Conservation (phyloP, 2,797 vertebrate genomes). For the Macropodus opercularis region DNA sequence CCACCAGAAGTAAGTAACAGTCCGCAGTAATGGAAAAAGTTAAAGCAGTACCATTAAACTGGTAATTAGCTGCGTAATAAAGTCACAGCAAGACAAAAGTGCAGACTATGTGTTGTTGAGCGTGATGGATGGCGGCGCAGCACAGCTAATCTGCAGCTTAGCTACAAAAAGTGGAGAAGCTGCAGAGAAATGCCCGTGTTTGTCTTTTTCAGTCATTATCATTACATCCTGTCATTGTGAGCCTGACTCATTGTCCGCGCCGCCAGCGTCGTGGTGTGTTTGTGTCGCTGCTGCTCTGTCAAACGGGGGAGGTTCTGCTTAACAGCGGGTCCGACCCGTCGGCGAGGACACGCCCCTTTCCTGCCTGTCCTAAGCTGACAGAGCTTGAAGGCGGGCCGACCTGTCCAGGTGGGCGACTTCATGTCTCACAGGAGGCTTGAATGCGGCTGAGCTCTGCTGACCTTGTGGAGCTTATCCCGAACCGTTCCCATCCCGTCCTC, state of each 20-base stretch:
- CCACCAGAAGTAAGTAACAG: slow-evolving; percentile 18
- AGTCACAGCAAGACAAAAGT: slow-evolving; percentile 29
- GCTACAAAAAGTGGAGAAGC: slow-evolving; percentile 1
- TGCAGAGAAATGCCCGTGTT: slow-evolving; percentile 13
- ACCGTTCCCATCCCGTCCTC: slow-evolving; percentile 45
- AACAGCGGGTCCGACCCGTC: slow-evolving; percentile 16
- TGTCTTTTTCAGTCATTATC: slow-evolving; percentile 48
- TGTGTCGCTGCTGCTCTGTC: slow-evolving; percentile 27
- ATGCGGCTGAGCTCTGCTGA: slow-evolving; percentile 31
- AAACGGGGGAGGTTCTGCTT: slow-evolving; percentile 20
- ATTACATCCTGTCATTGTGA: slow-evolving; percentile 20
- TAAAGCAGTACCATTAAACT: slow-evolving; percentile 20
- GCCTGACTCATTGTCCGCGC: slow-evolving; percentile 42
- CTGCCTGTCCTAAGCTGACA: too few species aligned
- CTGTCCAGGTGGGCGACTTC: not conserved
- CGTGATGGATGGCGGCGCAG: slow-evolving; percentile 17
- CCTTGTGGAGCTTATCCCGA: slow-evolving; percentile 50
- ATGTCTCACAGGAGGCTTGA: not conserved
- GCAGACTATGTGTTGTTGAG: slow-evolving; percentile 27
- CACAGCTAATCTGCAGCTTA: slow-evolving; percentile 30
- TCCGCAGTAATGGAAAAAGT: slow-evolving; percentile 12
- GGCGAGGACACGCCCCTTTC: too few species aligned
- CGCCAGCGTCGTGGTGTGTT: slow-evolving; percentile 54
- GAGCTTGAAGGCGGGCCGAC: not conserved
- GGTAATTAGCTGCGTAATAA: slow-evolving; percentile 35